Evolutionary conservation across 2,797 vertebrate species (phyloP).

Genomic region (Avahi laniger): DNA sequence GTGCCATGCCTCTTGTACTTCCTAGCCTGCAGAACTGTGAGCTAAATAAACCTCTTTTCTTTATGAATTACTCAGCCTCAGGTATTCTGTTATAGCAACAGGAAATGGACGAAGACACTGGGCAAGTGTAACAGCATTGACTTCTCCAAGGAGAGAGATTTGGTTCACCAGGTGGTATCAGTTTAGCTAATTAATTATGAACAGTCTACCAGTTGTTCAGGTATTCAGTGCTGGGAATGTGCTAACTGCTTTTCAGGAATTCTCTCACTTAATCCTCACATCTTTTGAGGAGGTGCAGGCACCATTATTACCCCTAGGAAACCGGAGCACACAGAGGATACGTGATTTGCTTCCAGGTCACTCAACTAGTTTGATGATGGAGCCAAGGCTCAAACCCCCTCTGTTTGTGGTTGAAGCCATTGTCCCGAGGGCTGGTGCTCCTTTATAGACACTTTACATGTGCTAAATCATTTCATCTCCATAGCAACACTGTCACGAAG

Average conservation of each 20-base stretch:
- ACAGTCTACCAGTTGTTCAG: background rate
- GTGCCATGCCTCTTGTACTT: background rate
- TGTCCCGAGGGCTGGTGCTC: background rate
- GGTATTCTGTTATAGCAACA: background rate
- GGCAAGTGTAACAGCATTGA: background rate
- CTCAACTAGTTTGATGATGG: background rate
- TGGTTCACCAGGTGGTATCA: background rate
- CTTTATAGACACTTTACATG: background rate
- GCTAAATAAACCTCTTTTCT: background rate
- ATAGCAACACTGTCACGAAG: background rate
- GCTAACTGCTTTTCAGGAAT: background rate
- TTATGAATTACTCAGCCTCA: background rate
- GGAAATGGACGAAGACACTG: background rate
- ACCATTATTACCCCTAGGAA: background rate
- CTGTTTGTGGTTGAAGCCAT: background rate
- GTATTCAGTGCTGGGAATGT: background rate
- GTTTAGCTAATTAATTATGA: background rate
- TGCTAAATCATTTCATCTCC: background rate
- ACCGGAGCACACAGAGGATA: background rate
- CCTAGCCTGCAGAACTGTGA: background rate
- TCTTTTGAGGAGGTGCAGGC: background rate
- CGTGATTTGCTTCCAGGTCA: background rate
- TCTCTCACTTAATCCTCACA: background rate
- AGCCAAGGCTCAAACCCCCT: background rate
- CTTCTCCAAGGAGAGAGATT: background rate